Evolutionary conservation across 2,113 vertebrate genomes (phyloP).

Genomic region (Salvator merianae): DNA sequence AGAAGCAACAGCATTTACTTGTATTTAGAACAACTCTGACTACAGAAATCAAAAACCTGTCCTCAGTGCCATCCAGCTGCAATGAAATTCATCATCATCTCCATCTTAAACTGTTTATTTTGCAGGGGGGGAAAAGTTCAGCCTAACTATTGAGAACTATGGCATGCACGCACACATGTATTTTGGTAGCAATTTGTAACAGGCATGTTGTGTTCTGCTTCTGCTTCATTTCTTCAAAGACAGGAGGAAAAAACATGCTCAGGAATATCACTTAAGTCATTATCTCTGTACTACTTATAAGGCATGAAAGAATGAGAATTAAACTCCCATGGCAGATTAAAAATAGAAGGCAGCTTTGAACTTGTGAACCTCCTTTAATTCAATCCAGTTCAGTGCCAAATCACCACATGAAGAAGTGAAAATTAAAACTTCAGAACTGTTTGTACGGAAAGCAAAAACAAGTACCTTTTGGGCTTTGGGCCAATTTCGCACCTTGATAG

Average conservation of each 20-base stretch:
- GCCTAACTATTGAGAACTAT: neutral
- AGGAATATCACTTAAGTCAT: constrained; percentile 41
- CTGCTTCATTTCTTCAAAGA: constrained; percentile 10
- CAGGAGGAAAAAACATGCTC: constrained; percentile 17
- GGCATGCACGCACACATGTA: neutral
- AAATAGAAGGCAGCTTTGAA: constrained; percentile 53
- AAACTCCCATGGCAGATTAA: constrained; percentile 32
- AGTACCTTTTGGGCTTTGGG: constrained; percentile 44
- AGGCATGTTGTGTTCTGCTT: neutral
- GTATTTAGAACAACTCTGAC: neutral
- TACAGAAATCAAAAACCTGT: neutral
- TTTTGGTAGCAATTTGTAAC: neutral
- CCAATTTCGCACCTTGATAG: constrained; percentile 43
- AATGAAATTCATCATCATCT: constrained; percentile 3
- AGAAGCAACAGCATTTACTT: neutral
- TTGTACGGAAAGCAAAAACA: constrained; percentile 52
- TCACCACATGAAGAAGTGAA: constrained; percentile 42
- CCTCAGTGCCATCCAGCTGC: neutral
- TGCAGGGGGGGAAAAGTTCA: neutral
- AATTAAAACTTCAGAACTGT: constrained; percentile 51
- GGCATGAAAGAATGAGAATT: constrained; percentile 34
- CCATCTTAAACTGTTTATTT: constrained; percentile 4
- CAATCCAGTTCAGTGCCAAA: constrained; percentile 39
- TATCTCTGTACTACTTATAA: constrained; percentile 40
- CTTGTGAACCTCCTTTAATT: constrained; percentile 26